Percentiles rank a stretch among this genome's conserved stretches.
phyloP scores from a whole-genome alignment of 2,113 vertebrate genomes.

The Desmodus rotundus region DNA sequence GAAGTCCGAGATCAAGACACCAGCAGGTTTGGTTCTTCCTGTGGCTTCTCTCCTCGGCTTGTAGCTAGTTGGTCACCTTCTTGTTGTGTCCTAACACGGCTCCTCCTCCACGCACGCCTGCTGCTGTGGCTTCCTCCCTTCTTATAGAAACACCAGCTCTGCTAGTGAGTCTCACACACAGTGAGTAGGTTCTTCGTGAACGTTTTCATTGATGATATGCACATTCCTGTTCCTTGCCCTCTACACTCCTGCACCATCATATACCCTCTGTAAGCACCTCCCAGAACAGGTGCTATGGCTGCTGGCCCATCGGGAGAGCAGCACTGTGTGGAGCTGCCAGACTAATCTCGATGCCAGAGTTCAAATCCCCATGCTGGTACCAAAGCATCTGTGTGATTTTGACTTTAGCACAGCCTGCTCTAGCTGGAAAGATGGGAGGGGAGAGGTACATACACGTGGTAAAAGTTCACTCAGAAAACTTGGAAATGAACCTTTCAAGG shows the following conservation, averaged over 20 bases:
- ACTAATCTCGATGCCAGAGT: neutral
- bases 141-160: neutral
- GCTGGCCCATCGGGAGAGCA: neutral
- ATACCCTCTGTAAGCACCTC: neutral
- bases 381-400: neutral
- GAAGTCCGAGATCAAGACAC: neutral
- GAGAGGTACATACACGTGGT: neutral
- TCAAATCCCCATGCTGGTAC: neutral
- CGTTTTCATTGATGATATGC: neutral
- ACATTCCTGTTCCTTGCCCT: neutral
- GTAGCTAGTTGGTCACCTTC: neutral
- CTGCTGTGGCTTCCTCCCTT: neutral
- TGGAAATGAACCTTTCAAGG: neutral
- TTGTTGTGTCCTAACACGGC: neutral
- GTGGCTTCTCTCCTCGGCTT: neutral
- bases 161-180: neutral
- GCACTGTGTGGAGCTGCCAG: neutral
- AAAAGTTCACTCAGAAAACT: neutral
- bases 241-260: neutral
- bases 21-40: neutral
- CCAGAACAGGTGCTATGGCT: neutral
- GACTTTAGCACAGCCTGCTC: neutral
- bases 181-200: neutral
- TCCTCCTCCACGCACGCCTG: neutral
- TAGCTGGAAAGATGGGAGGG: neutral